These are phyloP conservation scores for Entomobrya proxima DNA, from an alignment of 2,888 invertebrate genomes.

Conservation along the genomic window DNA sequence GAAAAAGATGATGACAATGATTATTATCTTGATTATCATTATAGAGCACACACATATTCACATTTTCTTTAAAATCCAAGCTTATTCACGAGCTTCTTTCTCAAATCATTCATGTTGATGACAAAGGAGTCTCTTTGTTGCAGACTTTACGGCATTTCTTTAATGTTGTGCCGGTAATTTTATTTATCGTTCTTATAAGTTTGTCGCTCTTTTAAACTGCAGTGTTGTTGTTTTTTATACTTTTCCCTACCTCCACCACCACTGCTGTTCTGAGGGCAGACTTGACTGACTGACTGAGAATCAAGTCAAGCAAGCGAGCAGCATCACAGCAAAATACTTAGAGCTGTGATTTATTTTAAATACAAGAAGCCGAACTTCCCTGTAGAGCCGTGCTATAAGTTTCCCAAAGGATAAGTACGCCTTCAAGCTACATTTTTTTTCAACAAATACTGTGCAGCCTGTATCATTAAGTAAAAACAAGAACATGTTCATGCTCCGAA, in stretches of 20 bases:
- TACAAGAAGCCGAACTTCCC: slow-evolving; percentile 60
- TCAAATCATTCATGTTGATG: slow-evolving; percentile 49
- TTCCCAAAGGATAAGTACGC: slow-evolving; percentile 31
- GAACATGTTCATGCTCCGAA: background rate
- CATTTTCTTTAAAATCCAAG: background rate
- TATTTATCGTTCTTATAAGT: slow-evolving; percentile 40
- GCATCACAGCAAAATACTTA: slow-evolving; percentile 16
- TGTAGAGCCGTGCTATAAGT: slow-evolving; percentile 43
- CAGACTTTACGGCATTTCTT: slow-evolving; percentile 52
- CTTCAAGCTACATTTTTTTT: slow-evolving; percentile 48
- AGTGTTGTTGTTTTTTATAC: background rate
- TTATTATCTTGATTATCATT: slow-evolving; percentile 66
- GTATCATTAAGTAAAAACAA: slow-evolving; percentile 11
- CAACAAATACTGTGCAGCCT: slow-evolving; percentile 9
- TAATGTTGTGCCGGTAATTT: slow-evolving; percentile 58
- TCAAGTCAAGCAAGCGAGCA: slow-evolving; percentile 42
- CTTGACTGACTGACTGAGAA: slow-evolving; percentile 42
- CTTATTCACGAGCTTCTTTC: slow-evolving; percentile 42
- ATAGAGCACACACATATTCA: slow-evolving; percentile 38
- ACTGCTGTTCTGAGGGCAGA: slow-evolving; percentile 37
- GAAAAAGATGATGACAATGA: slow-evolving; percentile 63
- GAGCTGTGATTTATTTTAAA: slow-evolving; percentile 60
- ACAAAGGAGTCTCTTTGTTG: slow-evolving; percentile 60
- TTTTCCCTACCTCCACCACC: background rate
- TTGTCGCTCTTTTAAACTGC: background rate